Conservation (phyloP, 1,140 invertebrate genomes). For the Colletes gigas region DNA sequence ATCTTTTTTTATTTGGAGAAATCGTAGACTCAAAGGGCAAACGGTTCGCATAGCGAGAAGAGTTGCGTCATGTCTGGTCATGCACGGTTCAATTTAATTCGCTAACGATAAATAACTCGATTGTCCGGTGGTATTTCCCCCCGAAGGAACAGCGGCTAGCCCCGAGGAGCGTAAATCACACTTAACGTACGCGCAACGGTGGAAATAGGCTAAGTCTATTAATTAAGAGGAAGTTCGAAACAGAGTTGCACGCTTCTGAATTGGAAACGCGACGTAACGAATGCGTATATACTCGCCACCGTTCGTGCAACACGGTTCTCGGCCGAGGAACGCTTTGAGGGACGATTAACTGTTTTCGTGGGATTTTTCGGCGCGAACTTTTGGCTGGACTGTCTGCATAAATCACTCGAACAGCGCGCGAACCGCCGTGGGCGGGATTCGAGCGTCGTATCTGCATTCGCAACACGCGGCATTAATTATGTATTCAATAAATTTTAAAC, state of each 20-base stretch:
- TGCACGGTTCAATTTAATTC: slow-evolving; percentile 22
- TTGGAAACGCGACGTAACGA: neutral
- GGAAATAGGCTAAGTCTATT: slow-evolving; percentile 12
- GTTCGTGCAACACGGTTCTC: neutral
- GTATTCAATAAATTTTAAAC: slow-evolving; percentile 79
- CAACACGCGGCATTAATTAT: slow-evolving; percentile 73
- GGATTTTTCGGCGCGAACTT: slow-evolving; percentile 28
- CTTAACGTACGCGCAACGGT: neutral
- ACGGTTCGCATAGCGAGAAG: neutral
- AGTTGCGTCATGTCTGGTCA: neutral
- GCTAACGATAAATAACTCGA: slow-evolving; percentile 11
- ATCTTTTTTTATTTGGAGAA: no score
- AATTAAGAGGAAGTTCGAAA: neutral
- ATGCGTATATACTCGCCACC: neutral
- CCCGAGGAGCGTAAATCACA: slow-evolving; percentile 23
- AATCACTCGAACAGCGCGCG: slow-evolving; percentile 37
- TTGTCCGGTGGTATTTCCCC: neutral
- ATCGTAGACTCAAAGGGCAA: no score
- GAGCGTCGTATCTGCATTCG: slow-evolving; percentile 63
- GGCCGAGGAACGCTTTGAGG: neutral
- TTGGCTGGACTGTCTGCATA: slow-evolving; percentile 36
- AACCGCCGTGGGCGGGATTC: slow-evolving; percentile 32
- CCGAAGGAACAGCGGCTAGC: slow-evolving; percentile 5
- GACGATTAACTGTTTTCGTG: slow-evolving; percentile 22
- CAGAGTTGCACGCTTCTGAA: neutral